These are phyloP conservation scores for Archips crataeganus DNA, from an alignment of 2,888 invertebrate genomes.

Conservation along the genomic window DNA sequence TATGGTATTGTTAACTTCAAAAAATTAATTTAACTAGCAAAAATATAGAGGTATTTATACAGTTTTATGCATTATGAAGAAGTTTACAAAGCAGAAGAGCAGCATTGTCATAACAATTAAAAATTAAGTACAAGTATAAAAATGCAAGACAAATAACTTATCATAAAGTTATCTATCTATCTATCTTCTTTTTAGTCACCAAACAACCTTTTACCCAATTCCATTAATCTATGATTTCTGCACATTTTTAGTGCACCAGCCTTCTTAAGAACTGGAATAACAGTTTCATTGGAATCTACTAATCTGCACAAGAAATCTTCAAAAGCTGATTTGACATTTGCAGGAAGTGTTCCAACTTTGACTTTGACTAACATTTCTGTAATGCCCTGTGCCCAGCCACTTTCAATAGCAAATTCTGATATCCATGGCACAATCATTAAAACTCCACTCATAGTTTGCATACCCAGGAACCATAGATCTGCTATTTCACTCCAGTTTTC, in stretches of 20 bases:
- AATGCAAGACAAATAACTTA: slow-evolving; percentile 35
- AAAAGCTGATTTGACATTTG: slow-evolving; percentile 95
- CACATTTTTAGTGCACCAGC: slow-evolving; percentile 93
- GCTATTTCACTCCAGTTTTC: slow-evolving; percentile 95
- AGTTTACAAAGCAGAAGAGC: slow-evolving; percentile 46
- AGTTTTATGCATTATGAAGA: slow-evolving; percentile 40
- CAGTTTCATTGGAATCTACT: slow-evolving; percentile 92
- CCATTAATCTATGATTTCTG: slow-evolving; percentile 95
- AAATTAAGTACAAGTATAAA: slow-evolving; percentile 45
- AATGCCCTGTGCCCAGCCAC: slow-evolving; percentile 97
- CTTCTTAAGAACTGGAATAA: slow-evolving; percentile 91
- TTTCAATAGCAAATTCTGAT: slow-evolving; percentile 95
- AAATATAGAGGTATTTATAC: slow-evolving; percentile 29
- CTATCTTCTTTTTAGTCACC: slow-evolving; percentile 87
- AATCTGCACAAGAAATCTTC: slow-evolving; percentile 95
- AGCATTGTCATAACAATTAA: slow-evolving; percentile 29
- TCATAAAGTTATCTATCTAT: slow-evolving; percentile 17
- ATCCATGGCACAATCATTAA: slow-evolving; percentile 94
- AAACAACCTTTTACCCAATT: slow-evolving; percentile 94
- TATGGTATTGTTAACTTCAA: slow-evolving; percentile 32
- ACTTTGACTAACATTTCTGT: slow-evolving; percentile 93
- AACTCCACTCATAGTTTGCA: slow-evolving; percentile 96
- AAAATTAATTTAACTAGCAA: slow-evolving; percentile 33
- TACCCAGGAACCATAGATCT: slow-evolving; percentile 97
- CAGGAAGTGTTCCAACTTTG: slow-evolving; percentile 92